Evolutionary conservation across 2,113 vertebrate species (phyloP), one percentile per base, ranked within the genome.

Genomic region (Delphinapterus leucas): DNA sequence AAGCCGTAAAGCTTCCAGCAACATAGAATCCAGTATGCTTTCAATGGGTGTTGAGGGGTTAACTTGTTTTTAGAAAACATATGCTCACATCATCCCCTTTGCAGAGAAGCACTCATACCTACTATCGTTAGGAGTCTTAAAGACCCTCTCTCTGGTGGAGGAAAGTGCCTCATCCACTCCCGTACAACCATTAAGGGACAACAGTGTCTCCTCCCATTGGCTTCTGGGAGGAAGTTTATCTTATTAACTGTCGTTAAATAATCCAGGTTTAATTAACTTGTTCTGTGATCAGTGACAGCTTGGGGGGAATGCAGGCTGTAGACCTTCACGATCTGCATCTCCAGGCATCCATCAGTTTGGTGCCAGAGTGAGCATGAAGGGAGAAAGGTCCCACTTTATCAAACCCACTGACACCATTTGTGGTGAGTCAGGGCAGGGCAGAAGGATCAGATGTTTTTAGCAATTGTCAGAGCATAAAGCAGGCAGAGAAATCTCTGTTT

Each of bases 181-280:
- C 21, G 41, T 55, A 82, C 53, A 87, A 77, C 26, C 70, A 47
- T 5, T 85, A 92, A 49, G 53, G 89, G 84, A 68, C 92, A 49
- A 93, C 81, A 58, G 25, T 2, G 73, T 31, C 61, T 93, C 93
- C 65, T 97, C 77, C 96, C 31, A 71, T 33, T 3, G 10, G 41
- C 15, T 97, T 97, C 74, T 58, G 36, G 84, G 93, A 58, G 13
- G 70, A 92, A 79, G 74, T 77, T 38, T 68, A 94, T 97, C 90
- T 96, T 97, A 84, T 89, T 83, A 92, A 79, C 80, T 93, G 65
- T 84, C 76, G 10, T 58, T 92, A 94, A 83, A 88, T 86, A 97
- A 97, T 38, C 49, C 65, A 74, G 73, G 81, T 88, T 96, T 97
- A 98, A 97, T 91, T 92, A 88, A 86, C 31, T 96, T 82, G 86